Evolutionary conservation across 2,797 vertebrate genomes (phyloP).

Genomic region (Propithecus deckenii): DNA sequence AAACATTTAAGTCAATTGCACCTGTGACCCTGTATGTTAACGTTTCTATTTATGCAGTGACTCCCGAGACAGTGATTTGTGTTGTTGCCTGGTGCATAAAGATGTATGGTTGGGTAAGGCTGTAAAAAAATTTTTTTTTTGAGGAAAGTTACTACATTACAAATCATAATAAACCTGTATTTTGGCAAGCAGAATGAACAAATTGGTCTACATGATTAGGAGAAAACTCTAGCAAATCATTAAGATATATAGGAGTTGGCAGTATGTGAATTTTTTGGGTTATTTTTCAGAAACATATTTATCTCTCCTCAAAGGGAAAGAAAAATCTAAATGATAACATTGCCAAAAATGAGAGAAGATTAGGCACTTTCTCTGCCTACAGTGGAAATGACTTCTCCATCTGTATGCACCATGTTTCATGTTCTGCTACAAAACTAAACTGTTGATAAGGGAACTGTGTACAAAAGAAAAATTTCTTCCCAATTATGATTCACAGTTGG

Average conservation of each 20-base stretch:
- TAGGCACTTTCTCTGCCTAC: conserved; percentile 31
- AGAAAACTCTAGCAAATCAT: conserved; percentile 46
- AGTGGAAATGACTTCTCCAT: conserved; percentile 50
- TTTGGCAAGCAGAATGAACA: conserved; percentile 32
- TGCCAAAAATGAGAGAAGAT: conserved; percentile 13
- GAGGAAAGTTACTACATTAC: conserved; percentile 25
- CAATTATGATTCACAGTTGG: conserved; percentile 59
- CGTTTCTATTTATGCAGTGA: not conserved
- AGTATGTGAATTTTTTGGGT: conserved; percentile 13
- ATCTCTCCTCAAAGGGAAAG: conserved; percentile 61
- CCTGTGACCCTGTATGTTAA: conserved; percentile 1
- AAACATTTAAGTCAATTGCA: not conserved
- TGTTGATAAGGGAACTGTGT: conserved; percentile 53
- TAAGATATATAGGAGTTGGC: not conserved
- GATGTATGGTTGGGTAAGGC: conserved; percentile 35
- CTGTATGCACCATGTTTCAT: not conserved
- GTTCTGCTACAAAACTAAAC: conserved; percentile 28
- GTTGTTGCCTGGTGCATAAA: conserved; percentile 42
- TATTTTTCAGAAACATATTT: conserved; percentile 62
- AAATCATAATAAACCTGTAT: conserved; percentile 36
- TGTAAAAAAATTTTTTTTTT: conserved; percentile 26
- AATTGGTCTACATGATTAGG: conserved; percentile 23
- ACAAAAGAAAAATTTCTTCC: conserved; percentile 57
- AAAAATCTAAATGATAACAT: conserved; percentile 35
- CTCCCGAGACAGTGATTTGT: conserved; percentile 20